Evolutionary conservation across 2,797 vertebrate genomes (phyloP).

Genomic region (Peromyscus melanophrys): DNA sequence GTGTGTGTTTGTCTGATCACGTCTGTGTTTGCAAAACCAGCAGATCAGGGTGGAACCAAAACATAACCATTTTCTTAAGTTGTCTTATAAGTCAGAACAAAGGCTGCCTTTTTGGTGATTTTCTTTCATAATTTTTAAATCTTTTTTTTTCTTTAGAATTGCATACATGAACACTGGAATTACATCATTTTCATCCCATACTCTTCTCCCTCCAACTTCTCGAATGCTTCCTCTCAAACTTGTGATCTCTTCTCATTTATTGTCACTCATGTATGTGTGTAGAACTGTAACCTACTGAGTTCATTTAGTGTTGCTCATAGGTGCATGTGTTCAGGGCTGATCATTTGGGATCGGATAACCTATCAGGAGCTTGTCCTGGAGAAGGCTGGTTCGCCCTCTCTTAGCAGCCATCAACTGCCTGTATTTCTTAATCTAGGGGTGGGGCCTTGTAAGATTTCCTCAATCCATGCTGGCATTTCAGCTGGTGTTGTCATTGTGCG

Average conservation of each 20-base stretch:
- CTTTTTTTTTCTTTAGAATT: not conserved
- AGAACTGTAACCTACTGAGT: not conserved
- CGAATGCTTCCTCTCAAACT: not conserved
- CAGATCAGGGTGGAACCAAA: not conserved
- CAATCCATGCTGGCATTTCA: not conserved
- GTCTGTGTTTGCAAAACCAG: not conserved
- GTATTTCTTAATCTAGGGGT: not conserved
- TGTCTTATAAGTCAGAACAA: not conserved
- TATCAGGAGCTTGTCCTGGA: not conserved
- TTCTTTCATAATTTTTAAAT: conserved; percentile 2
- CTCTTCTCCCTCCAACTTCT: not conserved
- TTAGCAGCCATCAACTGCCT: not conserved
- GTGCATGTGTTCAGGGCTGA: not conserved
- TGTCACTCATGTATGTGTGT: not conserved
- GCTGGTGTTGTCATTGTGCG: not conserved
- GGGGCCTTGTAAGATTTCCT: not conserved
- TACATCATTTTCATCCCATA: not conserved
- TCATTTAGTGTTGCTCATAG: not conserved
- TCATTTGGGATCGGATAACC: not conserved
- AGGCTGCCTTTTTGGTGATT: not conserved
- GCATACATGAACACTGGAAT: not conserved
- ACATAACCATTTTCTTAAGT: not conserved
- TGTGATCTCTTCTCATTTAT: not conserved
- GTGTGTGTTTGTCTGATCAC: not conserved
- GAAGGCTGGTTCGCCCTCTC: not conserved